Conservation (phyloP, 1,140 invertebrate species). For the Thrips palmi region DNA sequence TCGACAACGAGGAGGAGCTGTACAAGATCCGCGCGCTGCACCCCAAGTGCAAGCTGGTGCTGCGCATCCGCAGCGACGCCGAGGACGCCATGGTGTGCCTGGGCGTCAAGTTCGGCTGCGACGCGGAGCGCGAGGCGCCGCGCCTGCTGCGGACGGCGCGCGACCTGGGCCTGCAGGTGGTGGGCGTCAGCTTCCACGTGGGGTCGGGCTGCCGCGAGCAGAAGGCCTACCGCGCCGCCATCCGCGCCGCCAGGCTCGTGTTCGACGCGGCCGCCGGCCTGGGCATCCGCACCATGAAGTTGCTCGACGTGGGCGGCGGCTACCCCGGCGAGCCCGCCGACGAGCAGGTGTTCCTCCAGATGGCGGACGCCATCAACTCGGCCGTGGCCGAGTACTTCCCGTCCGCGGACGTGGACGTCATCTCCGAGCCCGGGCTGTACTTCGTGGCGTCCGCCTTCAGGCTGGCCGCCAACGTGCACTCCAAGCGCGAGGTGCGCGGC, state of each 20-base stretch:
- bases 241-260: conserved; percentile 40
- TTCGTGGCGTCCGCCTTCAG: conserved; percentile 89
- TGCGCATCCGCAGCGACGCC: conserved; percentile 85
- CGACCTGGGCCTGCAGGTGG: conserved; percentile 47
- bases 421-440: conserved; percentile 92
- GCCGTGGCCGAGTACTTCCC: conserved; percentile 71
- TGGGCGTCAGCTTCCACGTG: conserved; percentile 80
- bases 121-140: conserved; percentile 57
- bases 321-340: conserved; percentile 54
- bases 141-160: conserved; percentile 58
- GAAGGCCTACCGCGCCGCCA: conserved; percentile 51
- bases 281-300: conserved; percentile 43
- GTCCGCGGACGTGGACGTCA: conserved; percentile 50
- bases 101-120: conserved; percentile 91
- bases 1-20: conserved; percentile 89
- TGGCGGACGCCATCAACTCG: conserved; percentile 51
- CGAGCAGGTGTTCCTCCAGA: conserved; percentile 25
- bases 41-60: conserved; percentile 70
- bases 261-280: conserved; percentile 49
- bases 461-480: conserved; percentile 69
- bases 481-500: conserved; percentile 45
- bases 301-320: conserved; percentile 74
- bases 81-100: conserved; percentile 70
- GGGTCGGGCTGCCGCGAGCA: conserved; percentile 68
- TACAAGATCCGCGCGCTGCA: conserved; percentile 74